Evolutionary conservation across 1,140 invertebrate species (phyloP), one percentile per base, ranked within the genome.

Genomic region (Ericerus pela): DNA sequence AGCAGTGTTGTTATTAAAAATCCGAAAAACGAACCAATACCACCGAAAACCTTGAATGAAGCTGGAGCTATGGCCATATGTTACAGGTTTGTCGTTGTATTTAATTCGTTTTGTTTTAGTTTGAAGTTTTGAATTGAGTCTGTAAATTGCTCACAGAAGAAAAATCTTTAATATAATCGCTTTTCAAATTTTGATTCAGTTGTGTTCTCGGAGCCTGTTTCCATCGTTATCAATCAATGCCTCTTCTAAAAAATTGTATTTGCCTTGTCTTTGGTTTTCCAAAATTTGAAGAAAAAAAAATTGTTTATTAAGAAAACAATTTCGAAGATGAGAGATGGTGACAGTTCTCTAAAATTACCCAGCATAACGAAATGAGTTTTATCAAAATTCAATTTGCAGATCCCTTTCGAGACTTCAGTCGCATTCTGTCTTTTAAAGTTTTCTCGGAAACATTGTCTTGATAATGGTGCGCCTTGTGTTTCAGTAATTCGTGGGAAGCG

Each of bases 51-150:
- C 0, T 73, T 99, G 14, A 86, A 91, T 64, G 96, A 99, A 76
- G 95, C 95, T 33, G 96, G 92, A 1, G 84, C 84, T 10, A 96
- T 98, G 82, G 94, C 96, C 22, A 84, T 98, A 37, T 94, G 90
- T 63, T 96, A 95, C 71, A 94, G 82, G 81, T 84, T 66, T n/a
- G 12, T 53, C 54, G 16, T 36, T 5, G 14, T 53, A 51, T 51
- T 14, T 24, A n/a, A n/a, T n/a, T n/a, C n/a, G n/a, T n/a, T 29
- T 31, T 53, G 6, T 31, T 33, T 30, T 29, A 12, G 31, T 59
- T 38, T 59, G 47, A 1, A 16, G 38, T 51, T 22, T 58, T 30
- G 5, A 6, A 52, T 20, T 47, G 10, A 10, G 41, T 47, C 11
- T 11, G 10, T 20, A 47, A 10, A 47, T 10, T 12, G 28, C 26